Percentiles rank a stretch among this genome's conserved stretches.
phyloP scores from a whole-genome alignment of 2,797 vertebrate species.

The Dipus sagitta region DNA sequence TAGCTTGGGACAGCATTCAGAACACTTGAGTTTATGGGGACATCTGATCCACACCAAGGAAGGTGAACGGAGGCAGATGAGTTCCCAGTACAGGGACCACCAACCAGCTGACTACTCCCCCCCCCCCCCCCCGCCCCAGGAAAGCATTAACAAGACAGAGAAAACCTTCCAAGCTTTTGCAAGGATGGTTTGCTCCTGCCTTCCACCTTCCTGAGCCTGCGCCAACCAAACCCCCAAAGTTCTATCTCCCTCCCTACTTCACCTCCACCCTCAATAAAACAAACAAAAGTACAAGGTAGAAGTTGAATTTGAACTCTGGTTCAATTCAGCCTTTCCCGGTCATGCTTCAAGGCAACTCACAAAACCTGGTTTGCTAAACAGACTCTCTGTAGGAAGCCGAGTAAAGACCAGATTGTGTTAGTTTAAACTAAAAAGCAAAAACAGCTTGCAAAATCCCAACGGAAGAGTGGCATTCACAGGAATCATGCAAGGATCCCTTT shows the following conservation, averaged over 20 bases:
- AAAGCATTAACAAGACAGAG: not conserved
- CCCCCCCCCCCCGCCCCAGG: no score
- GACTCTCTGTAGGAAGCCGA: slow-evolving; percentile 9
- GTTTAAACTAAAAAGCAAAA: slow-evolving; percentile 42
- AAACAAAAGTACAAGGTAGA: not conserved
- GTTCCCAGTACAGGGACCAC: not conserved
- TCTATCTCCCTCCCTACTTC: not conserved
- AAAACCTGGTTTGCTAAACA: not conserved
- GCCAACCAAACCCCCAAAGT: not conserved
- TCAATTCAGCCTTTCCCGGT: not conserved
- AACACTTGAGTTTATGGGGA: no score
- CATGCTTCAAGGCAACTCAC: slow-evolving; percentile 8
- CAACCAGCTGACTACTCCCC: not conserved
- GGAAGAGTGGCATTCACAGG: not conserved
- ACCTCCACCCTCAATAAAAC: not conserved
- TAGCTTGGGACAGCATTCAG: no score
- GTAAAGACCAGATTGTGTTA: slow-evolving; percentile 34
- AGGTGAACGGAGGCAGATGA: not conserved
- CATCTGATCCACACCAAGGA: not conserved
- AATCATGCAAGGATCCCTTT: not conserved
- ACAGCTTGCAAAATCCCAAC: slow-evolving; percentile 39
- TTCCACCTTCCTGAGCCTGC: not conserved
- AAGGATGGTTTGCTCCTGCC: not conserved
- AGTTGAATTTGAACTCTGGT: not conserved
- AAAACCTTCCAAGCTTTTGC: not conserved